Percentiles rank a stretch among this genome's conserved stretches.
Conservation (phyloP, 2,113 vertebrate genomes). For the Parotia lawesii region DNA sequence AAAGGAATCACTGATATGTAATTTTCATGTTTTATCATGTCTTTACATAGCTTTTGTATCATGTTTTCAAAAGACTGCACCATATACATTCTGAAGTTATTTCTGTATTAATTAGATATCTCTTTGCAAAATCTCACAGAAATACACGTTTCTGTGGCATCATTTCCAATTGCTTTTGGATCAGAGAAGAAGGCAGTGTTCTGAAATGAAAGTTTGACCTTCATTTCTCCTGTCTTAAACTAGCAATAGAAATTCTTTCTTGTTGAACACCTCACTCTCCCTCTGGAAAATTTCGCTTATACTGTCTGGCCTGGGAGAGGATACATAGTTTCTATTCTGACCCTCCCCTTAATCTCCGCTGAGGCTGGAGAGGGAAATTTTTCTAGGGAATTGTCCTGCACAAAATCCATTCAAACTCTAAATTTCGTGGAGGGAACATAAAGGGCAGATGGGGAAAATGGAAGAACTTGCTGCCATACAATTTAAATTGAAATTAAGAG, state of each 20-base stretch:
- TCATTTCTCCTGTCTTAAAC: neutral
- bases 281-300: neutral
- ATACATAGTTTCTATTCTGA: neutral
- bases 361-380: neutral
- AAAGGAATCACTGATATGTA: neutral
- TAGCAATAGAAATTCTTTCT: neutral
- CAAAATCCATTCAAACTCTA: neutral
- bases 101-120: neutral
- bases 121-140: neutral
- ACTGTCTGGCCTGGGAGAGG: rapidly evolving
- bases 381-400: neutral
- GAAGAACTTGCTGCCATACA: neutral
- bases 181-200: neutral
- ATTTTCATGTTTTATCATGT: neutral
- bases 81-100: neutral
- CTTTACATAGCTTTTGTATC: neutral
- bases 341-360: neutral
- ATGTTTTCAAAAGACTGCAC: neutral
- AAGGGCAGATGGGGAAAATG: neutral
- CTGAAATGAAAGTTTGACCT: neutral
- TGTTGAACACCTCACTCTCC: neutral
- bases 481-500: neutral
- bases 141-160: rapidly evolving
- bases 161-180: neutral
- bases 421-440: neutral